Conservation (phyloP, 2,797 vertebrate species). For the Melanotaenia pygmaea region DNA sequence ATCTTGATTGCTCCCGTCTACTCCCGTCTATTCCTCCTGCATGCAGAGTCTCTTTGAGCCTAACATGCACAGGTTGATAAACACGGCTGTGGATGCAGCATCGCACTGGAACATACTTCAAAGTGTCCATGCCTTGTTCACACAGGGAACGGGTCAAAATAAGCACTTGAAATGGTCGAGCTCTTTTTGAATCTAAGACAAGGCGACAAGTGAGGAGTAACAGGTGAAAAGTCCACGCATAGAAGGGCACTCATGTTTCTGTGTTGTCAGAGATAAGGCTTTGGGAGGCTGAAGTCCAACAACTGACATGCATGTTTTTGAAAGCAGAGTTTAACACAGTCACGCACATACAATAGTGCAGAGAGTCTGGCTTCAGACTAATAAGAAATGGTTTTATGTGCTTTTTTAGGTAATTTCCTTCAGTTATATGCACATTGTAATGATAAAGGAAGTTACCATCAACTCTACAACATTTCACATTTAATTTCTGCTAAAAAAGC, state of each 20-base stretch:
- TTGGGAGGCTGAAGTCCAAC: slow-evolving; percentile 71
- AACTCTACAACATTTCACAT: not conserved
- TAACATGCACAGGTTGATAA: slow-evolving; percentile 67
- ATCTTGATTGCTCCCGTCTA: slow-evolving; percentile 70
- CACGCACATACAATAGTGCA: slow-evolving; percentile 22
- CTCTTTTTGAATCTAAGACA: slow-evolving; percentile 35
- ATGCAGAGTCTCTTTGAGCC: slow-evolving; percentile 43
- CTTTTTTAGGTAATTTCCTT: not conserved
- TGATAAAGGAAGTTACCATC: not conserved
- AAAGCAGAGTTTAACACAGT: slow-evolving; percentile 33
- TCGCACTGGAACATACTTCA: slow-evolving; percentile 66
- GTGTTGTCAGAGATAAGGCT: slow-evolving; percentile 74
- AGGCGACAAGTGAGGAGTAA: slow-evolving; percentile 65
- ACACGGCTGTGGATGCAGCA: slow-evolving; percentile 55
- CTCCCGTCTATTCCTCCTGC: slow-evolving; percentile 55
- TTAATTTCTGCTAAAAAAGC: not conserved
- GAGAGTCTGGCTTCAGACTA: not conserved
- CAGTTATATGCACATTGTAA: not conserved
- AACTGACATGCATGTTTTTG: slow-evolving; percentile 44
- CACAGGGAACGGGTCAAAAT: slow-evolving; percentile 55
- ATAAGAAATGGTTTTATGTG: too few species aligned
- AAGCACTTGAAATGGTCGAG: slow-evolving; percentile 13
- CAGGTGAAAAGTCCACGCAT: slow-evolving; percentile 64
- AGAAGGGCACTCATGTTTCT: slow-evolving; percentile 42
- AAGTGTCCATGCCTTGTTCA: slow-evolving; percentile 56